A percentile compares a stretch with the other conserved stretches of the same genome.
phyloP scores from a whole-genome alignment of 2,113 vertebrate species.

The Cichladusa arquata region DNA sequence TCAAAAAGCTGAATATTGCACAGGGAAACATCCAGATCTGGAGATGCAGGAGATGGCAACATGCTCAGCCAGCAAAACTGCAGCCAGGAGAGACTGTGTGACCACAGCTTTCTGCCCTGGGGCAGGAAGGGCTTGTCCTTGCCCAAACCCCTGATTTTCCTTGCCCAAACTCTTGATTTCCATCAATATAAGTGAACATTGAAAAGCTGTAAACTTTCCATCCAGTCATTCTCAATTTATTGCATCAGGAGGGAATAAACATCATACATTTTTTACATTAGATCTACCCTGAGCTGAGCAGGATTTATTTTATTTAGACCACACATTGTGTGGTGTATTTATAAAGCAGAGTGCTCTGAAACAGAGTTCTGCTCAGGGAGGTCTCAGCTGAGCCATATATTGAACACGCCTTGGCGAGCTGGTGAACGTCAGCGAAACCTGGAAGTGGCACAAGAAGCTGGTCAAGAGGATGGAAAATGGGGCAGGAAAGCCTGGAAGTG shows the following conservation, averaged over 20 bases:
- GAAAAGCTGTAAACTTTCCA: conserved; percentile 35
- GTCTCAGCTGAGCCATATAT: neutral
- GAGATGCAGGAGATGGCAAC: neutral
- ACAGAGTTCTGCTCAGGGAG: neutral
- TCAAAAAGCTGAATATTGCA: neutral
- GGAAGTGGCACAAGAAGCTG: neutral
- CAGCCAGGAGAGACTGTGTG: neutral
- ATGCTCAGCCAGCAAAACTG: neutral
- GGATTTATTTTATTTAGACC: conserved; percentile 65
- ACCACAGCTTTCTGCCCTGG: neutral
- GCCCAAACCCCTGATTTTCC: conserved; percentile 7
- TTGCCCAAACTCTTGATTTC: conserved; percentile 16
- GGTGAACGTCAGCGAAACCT: neutral
- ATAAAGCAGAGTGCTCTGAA: conserved; percentile 52
- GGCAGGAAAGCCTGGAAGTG: neutral
- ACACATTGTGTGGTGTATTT: conserved; percentile 60
- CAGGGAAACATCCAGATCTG: neutral
- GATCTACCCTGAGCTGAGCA: neutral
- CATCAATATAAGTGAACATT: neutral
- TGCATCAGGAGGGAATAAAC: conserved; percentile 48
- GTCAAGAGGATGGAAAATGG: neutral
- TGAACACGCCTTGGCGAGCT: neutral
- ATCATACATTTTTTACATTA: conserved; percentile 49
- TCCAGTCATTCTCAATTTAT: conserved; percentile 42
- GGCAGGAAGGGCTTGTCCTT: neutral